Base-by-base conservation (phyloP, 2,113 vertebrate genomes). In the Leptosomus discolor region DNA sequence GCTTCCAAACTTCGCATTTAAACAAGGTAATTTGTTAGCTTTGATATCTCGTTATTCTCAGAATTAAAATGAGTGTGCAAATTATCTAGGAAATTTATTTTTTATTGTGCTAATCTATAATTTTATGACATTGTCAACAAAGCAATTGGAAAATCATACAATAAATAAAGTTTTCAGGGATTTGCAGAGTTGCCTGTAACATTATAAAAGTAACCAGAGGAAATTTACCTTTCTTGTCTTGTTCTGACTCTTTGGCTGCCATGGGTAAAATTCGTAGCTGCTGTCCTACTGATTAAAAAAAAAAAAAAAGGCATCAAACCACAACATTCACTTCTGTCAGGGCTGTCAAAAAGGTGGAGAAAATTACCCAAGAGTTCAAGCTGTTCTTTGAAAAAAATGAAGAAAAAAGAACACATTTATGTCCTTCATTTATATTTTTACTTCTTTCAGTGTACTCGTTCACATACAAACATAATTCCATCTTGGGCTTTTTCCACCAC, bases 271-370 rank as follows among this genome's bases (percentile, higher is more conserved):
- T 91, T 95, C 37, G 69, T 88, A 85, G 76, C 81, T 85, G 63
- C 45, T 91, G 77, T 94, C 76, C 63, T 88, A 68, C 90, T 37
- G 90, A 93, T 94, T 93, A 67, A 54, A 78, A 79, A 76, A 93
- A 84, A 92, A 63, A 73, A 85, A 88, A 93, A 87, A 75, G 27
- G 41, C 89, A 94, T 92, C 91, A 97, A 94, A 93, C 60, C 60
- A 78, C 77, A 96, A 71, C 83, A 95, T 87, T 85, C 76, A 73
- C 46, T 91, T 80, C 91, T 97, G 92, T 95, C 96, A 97, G 22
- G 36, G 56, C 80, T 97, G 96, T 97, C 96, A 97, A 83, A 92
- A 94, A 82, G 36, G 77, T 79, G 9, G 12, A 95, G 69, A 82
- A 96, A 94, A 96, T 92, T 85, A 96, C 74, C 45, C 56, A 88